Conservation (phyloP, 2,888 invertebrate genomes). For the Cephus sareptanus region DNA sequence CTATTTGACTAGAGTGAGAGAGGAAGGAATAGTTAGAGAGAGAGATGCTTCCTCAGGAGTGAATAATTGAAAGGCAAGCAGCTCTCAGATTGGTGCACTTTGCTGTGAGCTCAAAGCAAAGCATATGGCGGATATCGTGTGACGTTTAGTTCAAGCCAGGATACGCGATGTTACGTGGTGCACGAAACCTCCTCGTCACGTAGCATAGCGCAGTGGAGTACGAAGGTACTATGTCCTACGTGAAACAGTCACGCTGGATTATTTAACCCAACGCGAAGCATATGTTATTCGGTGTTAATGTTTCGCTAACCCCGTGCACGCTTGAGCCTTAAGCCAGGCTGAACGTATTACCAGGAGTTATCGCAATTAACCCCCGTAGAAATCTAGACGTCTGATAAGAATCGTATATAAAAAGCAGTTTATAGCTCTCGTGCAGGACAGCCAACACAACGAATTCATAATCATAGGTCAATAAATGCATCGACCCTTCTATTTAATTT, state of each 20-base stretch:
- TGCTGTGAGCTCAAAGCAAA: conserved; percentile 15
- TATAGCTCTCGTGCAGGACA: conserved; percentile 15
- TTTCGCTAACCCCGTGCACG: conserved; percentile 23
- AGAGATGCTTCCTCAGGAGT: neutral
- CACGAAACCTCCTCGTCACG: conserved; percentile 21
- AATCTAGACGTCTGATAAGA: conserved; percentile 33
- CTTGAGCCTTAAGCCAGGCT: neutral
- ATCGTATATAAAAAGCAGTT: conserved; percentile 29
- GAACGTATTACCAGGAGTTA: conserved; percentile 29
- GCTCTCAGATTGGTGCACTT: conserved; percentile 6
- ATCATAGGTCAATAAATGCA: neutral
- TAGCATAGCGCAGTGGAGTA: neutral
- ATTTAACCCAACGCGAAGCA: conserved; percentile 42
- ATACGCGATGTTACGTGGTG: conserved; percentile 11
- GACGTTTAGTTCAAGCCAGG: conserved; percentile 15
- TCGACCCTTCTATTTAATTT: neutral
- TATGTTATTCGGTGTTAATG: conserved; percentile 22
- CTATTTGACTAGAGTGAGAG: neutral
- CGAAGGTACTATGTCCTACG: neutral
- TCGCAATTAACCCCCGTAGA: conserved; percentile 50
- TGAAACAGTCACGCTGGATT: conserved; percentile 28
- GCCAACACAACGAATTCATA: neutral
- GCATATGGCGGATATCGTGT: conserved; percentile 35
- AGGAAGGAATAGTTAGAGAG: neutral
- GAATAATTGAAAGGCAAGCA: conserved; percentile 12